A percentile compares a stretch with the other conserved stretches of the same genome.
These are phyloP conservation scores for Brachyistius frenatus DNA, from an alignment of 2,113 vertebrate genomes.

Conservation along the genomic window DNA sequence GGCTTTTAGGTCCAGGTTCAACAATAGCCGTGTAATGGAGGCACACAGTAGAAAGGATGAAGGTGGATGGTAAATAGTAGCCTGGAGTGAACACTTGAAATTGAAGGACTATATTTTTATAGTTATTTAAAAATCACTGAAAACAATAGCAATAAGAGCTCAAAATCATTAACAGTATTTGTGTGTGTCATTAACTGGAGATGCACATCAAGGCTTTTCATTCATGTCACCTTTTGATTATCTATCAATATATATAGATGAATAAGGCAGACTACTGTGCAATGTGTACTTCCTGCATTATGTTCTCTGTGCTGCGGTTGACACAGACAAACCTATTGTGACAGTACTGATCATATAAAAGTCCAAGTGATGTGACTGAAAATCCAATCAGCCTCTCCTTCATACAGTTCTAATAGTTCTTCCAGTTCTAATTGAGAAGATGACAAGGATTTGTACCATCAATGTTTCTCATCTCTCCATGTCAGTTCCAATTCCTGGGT, in stretches of 20 bases:
- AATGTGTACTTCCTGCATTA: constrained; percentile 17
- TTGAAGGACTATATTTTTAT: constrained; percentile 44
- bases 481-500: constrained; percentile 82
- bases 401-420: constrained; percentile 11
- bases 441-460: constrained; percentile 1
- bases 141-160: constrained; percentile 50
- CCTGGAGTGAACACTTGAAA: constrained; percentile 42
- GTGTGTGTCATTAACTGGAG: constrained; percentile 26
- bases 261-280: constrained; percentile 30
- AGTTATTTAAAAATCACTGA: constrained; percentile 42
- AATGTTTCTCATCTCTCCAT: neutral
- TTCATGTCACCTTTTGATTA: constrained; percentile 15
- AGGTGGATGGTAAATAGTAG: constrained; percentile 51
- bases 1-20: constrained; percentile 63
- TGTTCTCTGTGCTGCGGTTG: constrained; percentile 31
- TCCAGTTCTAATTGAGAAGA: constrained; percentile 47
- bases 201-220: constrained; percentile 39
- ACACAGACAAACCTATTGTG: constrained; percentile 31
- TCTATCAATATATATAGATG: constrained; percentile 4
- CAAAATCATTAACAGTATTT: constrained; percentile 52
- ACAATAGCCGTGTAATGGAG: constrained; percentile 54
- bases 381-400: constrained; percentile 15
- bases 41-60: constrained; percentile 44
- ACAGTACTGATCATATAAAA: constrained; percentile 42
- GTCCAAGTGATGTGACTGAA: constrained; percentile 23